These are phyloP conservation scores for Baronia brevicornis DNA, from an alignment of 2,888 invertebrate species.

Conservation along the genomic window DNA sequence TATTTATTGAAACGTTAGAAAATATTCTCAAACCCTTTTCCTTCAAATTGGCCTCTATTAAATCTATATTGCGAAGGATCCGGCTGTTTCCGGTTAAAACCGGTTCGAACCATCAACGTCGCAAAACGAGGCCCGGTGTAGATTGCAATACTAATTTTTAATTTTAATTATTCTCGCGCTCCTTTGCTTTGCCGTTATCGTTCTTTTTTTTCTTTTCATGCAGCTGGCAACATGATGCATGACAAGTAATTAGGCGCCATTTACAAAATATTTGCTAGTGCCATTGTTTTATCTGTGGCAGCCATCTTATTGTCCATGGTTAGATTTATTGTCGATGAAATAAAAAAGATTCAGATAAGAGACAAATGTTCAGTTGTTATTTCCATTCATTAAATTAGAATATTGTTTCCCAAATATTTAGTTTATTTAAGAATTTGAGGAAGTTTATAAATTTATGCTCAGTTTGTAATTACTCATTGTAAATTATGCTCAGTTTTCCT, in stretches of 20 bases:
- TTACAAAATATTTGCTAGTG: too few species aligned
- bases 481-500: too few species aligned
- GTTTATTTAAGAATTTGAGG: too few species aligned
- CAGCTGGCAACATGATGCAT: constrained; percentile 8
- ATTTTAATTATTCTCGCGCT: constrained; percentile 23
- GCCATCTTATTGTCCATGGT: too few species aligned
- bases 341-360: too few species aligned
- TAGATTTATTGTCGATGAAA: too few species aligned
- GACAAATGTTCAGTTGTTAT: too few species aligned
- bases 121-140: constrained; percentile 23
- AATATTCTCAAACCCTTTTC: constrained; percentile 12
- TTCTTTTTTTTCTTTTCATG: constrained; percentile 5
- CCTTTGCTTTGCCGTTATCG: constrained; percentile 13
- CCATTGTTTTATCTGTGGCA: constrained; percentile 5
- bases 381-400: too few species aligned
- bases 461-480: too few species aligned
- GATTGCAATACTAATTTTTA: constrained; percentile 27
- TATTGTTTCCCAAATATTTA: too few species aligned
- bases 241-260: constrained; percentile 12
- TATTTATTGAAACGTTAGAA: too few species aligned
- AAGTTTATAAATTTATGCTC: too few species aligned
- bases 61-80: constrained; percentile 14
- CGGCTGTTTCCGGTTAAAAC: constrained; percentile 18
- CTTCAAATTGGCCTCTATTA: constrained; percentile 20
- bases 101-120: constrained; percentile 18